Evolutionary conservation across 2,888 invertebrate genomes (phyloP).

Genomic region (Entomobrya proxima): DNA sequence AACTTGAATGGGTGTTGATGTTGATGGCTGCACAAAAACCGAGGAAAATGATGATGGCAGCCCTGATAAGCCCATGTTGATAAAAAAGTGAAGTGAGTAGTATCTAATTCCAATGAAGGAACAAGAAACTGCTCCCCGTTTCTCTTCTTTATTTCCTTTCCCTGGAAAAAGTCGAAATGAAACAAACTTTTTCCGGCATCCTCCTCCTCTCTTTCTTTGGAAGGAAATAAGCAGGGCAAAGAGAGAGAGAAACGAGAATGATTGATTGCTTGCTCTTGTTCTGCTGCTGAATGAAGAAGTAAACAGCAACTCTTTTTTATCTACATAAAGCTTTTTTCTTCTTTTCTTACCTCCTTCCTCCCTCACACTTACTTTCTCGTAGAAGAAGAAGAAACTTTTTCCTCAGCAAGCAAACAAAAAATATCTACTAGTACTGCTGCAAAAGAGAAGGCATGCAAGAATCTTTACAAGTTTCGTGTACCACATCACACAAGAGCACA

Average conservation of each 20-base stretch:
- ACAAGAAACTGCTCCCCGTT: constrained; percentile 14
- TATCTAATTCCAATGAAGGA: constrained; percentile 9
- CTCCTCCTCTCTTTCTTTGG: too few relatives aligned
- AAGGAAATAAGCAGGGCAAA: background rate
- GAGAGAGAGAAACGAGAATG: constrained; percentile 39
- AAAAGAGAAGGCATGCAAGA: background rate
- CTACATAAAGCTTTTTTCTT: constrained; percentile 14
- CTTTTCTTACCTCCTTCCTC: constrained; percentile 1
- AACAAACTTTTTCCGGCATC: constrained; percentile 1
- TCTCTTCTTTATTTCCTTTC: background rate
- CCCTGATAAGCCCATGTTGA: constrained; percentile 39
- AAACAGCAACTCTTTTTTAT: constrained; percentile 45
- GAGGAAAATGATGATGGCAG: constrained; percentile 17
- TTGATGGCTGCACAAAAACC: constrained; percentile 9
- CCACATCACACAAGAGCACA: background rate
- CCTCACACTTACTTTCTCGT: constrained; percentile 4
- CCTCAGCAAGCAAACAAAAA: background rate
- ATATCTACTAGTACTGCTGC: background rate
- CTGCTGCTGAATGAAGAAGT: constrained; percentile 27
- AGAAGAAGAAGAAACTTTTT: constrained; percentile 24
- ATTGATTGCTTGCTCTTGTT: constrained; percentile 57
- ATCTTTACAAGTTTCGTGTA: background rate
- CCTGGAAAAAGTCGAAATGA: constrained; percentile 23
- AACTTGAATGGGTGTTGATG: background rate
- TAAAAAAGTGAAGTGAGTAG: constrained; percentile 33